Base-by-base conservation (phyloP, 2,888 invertebrate genomes). In the Globia sparganii region DNA sequence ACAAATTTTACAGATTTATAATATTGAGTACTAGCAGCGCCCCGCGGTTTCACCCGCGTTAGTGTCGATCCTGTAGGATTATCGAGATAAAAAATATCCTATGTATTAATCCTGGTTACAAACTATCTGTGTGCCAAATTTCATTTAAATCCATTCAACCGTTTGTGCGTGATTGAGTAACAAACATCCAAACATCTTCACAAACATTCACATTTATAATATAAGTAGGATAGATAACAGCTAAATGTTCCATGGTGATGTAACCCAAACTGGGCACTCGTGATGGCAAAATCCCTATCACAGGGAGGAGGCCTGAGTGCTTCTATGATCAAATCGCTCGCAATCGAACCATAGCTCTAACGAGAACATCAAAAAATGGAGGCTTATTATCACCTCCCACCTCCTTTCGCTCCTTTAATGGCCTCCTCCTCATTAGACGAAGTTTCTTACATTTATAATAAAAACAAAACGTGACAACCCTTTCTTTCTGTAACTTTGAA, bases 331-430 rank as follows among this genome's bases (percentile, higher is more conserved):
- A 34, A 69, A 62, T 65, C 86, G 86, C 89, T 78, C 4, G 2
- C 79, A 84, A 28, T 86, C 25, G 8, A 40, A 71, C 86, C 72
- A 4, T 18, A 67, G 59, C 84, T 78, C 74, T 87, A 89, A 87
- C 89, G 87, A 88, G 87, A 58, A 59, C 75, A 75, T 87, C 79
- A 81, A 89, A 87, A 90, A 88, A 88, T 82, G 83, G 87, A 87
- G 91, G 86, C 90, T 92, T 92, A 94, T 95, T 94, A 95, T 94
- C 94, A 92, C 94, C 90, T 93, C 87, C 91, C 90, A 88, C 91
- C 89, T 84, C 90, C 89, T 91, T 87, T 87, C 80, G 80, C 83
- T 87, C 84, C 85, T 84, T 91, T 94, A 93, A 93, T 91, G 70
- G 84, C 89, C 82, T 88, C 88, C 83, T 89, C 82, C 92, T 93